phyloP scores from a whole-genome alignment of 2,797 vertebrate species.

The Pachyuromys duprasi region DNA sequence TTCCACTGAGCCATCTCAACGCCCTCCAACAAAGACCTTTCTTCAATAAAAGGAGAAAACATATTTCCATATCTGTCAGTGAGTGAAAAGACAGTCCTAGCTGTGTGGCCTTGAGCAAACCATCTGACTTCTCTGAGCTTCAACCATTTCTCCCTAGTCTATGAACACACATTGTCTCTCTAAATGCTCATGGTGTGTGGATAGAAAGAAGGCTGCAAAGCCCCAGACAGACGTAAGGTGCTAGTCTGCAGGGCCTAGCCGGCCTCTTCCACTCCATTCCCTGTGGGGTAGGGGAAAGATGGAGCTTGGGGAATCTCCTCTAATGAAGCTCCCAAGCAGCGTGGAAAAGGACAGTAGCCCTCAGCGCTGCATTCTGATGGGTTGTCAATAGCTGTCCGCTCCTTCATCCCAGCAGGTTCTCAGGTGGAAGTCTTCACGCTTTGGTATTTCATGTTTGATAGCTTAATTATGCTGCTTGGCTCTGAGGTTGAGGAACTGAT shows the following conservation, averaged over 20 bases:
- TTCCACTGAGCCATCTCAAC: background rate
- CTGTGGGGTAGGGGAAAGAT: background rate
- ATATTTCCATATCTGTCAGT: accelerated
- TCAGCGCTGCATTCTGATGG: background rate
- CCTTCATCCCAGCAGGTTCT: accelerated
- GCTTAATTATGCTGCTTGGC: conserved; percentile 59
- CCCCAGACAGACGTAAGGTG: background rate
- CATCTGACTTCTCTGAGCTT: background rate
- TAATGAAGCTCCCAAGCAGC: background rate
- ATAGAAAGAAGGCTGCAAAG: background rate
- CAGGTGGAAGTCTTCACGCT: background rate
- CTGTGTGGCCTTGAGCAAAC: background rate
- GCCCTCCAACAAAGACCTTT: background rate
- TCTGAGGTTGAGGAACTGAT: background rate
- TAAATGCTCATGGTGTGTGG: background rate
- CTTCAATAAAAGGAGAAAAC: background rate
- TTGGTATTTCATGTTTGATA: conserved; percentile 67
- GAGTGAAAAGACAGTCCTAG: background rate
- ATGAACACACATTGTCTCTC: background rate
- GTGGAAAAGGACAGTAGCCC: accelerated
- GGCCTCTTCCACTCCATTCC: background rate
- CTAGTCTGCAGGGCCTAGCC: background rate
- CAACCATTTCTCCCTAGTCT: background rate
- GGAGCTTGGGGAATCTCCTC: background rate
- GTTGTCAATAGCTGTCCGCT: conserved; percentile 64